Evolutionary conservation across 2,797 vertebrate species (phyloP).

Genomic region (Gobionotothen gibberifrons): DNA sequence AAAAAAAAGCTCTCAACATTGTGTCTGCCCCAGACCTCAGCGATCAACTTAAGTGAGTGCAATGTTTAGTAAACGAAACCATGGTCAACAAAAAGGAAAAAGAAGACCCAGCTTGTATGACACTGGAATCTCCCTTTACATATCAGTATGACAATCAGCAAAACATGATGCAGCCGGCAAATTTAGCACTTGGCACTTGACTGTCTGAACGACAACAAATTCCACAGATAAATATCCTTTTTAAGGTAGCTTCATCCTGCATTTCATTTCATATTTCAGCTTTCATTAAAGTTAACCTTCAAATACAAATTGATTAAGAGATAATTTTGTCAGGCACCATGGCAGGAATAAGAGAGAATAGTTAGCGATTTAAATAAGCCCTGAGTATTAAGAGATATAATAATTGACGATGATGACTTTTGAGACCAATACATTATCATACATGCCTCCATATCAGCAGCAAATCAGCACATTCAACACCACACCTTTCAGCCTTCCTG

Average conservation of each 20-base stretch:
- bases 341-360: no score
- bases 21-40: not conserved
- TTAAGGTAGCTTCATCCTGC: not conserved
- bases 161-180: conserved; percentile 6
- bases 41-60: not conserved
- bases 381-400: not conserved
- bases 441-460: not conserved
- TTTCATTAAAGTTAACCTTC: not conserved
- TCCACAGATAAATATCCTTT: not conserved
- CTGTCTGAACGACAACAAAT: conserved; percentile 6
- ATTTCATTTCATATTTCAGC: not conserved
- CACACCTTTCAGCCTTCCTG: conserved; percentile 1
- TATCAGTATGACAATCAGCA: not conserved
- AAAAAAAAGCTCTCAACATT: no score
- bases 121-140: not conserved
- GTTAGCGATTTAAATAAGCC: no score
- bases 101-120: not conserved
- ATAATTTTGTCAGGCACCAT: no score
- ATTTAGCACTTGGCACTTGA: not conserved
- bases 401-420: not conserved
- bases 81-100: not conserved
- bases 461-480: not conserved
- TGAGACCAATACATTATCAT: not conserved
- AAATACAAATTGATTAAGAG: not conserved
- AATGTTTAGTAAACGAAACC: not conserved